Percentiles rank a stretch among this genome's conserved stretches.
Conservation (phyloP, 2,888 invertebrate genomes). For the Microctonus aethiopoides region DNA sequence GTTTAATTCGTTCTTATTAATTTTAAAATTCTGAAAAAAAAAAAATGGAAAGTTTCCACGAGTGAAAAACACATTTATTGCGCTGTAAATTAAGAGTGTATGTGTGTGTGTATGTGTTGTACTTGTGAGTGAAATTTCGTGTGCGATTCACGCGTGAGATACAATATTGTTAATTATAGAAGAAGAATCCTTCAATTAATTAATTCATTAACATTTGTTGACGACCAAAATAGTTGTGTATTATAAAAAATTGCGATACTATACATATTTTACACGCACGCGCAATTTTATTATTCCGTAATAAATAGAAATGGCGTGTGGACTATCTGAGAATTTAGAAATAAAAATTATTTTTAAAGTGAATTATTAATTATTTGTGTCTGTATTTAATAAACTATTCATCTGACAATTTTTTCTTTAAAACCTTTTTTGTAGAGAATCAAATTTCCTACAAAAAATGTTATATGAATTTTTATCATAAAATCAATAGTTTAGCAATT, state of each 20-base stretch:
- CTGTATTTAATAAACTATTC: too few species aligned
- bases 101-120: neutral
- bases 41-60: neutral
- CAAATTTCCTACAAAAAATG: too few species aligned
- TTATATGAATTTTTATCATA: too few species aligned
- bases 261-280: neutral
- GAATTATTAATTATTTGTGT: too few species aligned
- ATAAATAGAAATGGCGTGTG: neutral
- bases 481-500: too few species aligned
- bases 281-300: neutral
- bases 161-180: conserved; percentile 16
- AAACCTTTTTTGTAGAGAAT: too few species aligned
- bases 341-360: too few species aligned
- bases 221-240: neutral
- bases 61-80: neutral
- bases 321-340: too few species aligned
- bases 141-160: conserved; percentile 13
- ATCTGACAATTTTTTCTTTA: too few species aligned
- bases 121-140: neutral
- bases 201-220: neutral
- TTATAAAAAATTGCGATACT: neutral
- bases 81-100: neutral
- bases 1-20: conserved; percentile 17
- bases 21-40: neutral
- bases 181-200: conserved; percentile 6